Evolutionary conservation across 2,888 invertebrate genomes (phyloP).

Genomic region (Oscheius sp.): DNA sequence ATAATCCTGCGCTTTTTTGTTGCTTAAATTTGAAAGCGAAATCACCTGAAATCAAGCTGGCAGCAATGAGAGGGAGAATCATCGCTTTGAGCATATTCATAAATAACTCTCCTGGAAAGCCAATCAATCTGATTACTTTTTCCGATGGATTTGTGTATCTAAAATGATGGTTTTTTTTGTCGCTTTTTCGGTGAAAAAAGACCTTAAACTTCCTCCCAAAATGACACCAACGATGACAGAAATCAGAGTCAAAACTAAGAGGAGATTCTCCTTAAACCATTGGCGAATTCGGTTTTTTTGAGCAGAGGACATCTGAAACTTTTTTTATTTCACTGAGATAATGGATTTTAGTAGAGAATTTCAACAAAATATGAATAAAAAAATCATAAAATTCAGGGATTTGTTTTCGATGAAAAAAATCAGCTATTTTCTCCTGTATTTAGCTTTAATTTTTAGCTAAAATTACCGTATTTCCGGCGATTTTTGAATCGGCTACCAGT

Average conservation of each 20-base stretch:
- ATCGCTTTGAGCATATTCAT: constrained; percentile 79
- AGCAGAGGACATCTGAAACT: constrained; percentile 2
- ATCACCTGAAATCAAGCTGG: constrained; percentile 77
- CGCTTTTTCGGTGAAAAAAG: no score
- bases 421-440: no score
- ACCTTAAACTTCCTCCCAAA: constrained; percentile 40
- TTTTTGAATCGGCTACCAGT: no score
- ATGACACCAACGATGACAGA: constrained; percentile 48
- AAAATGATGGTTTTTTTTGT: background rate
- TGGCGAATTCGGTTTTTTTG: background rate
- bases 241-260: constrained; percentile 42
- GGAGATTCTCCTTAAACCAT: constrained; percentile 46
- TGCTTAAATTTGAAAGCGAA: background rate
- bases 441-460: no score
- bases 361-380: no score
- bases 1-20: constrained; percentile 73
- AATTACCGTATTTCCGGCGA: no score
- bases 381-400: no score
- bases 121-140: constrained; percentile 72
- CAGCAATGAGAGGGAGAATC: constrained; percentile 78
- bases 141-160: constrained; percentile 38
- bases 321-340: no score
- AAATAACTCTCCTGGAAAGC: constrained; percentile 78
- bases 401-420: no score
- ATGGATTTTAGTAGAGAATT: no score